Evolutionary conservation across 2,113 vertebrate genomes (phyloP).

Genomic region (Lanius ludovicianus): DNA sequence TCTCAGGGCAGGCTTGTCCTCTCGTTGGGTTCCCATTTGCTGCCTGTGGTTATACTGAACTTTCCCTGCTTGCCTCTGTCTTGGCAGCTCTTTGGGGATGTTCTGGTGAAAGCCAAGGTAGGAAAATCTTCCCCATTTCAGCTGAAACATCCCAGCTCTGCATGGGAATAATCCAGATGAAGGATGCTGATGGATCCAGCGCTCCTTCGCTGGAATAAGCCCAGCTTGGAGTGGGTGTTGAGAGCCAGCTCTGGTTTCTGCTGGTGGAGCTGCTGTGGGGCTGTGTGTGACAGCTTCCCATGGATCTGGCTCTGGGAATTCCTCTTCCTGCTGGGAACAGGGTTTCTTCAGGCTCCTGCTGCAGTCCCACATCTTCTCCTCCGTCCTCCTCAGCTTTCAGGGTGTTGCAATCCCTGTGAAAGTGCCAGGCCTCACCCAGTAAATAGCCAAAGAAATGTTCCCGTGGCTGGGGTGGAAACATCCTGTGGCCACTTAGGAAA

Average conservation of each 20-base stretch:
- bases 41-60: not conserved
- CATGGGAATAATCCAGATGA: not conserved
- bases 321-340: rapidly evolving
- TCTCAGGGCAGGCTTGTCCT: not conserved
- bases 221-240: not conserved
- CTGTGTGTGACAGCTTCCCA: not conserved
- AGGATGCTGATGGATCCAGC: not conserved
- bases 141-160: not conserved
- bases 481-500: slow-evolving; percentile 35
- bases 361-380: not conserved
- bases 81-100: not conserved
- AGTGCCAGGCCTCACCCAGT: slow-evolving; percentile 27
- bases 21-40: too few relatives aligned
- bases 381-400: not conserved
- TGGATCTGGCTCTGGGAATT: not conserved
- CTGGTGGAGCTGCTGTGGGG: not conserved
- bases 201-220: not conserved
- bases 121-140: not conserved
- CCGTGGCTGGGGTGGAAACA: slow-evolving; percentile 46
- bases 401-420: slow-evolving; percentile 17
- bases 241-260: not conserved
- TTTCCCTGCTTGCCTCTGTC: not conserved
- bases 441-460: slow-evolving; percentile 22
- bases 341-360: not conserved
- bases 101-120: not conserved